phyloP scores from a whole-genome alignment of 64 coral and sea anemone genomes.

The Dendronephthya gigantea region DNA sequence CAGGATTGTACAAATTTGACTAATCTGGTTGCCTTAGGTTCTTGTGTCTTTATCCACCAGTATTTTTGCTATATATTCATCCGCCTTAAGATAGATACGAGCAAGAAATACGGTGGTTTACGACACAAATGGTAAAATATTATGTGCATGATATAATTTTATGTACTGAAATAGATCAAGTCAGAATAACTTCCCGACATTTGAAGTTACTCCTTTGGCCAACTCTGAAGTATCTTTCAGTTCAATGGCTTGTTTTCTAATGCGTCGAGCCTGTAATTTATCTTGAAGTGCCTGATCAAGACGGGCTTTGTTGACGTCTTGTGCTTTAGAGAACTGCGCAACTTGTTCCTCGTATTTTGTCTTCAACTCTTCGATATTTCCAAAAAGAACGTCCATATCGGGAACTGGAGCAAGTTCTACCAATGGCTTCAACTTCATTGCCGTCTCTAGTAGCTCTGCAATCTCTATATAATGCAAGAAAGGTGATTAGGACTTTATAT shows the following conservation, averaged over 20 bases:
- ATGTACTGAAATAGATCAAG: too few species aligned
- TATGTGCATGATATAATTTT: too few species aligned
- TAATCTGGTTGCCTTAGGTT: too few species aligned
- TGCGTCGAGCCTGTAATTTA: conserved; percentile 64
- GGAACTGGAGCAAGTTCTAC: conserved; percentile 70
- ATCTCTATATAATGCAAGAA: background rate
- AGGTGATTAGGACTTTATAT: background rate
- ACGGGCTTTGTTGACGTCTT: conserved; percentile 70
- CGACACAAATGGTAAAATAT: too few species aligned
- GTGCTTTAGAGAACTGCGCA: conserved; percentile 82
- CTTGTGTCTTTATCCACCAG: too few species aligned
- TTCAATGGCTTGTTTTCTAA: conserved; percentile 45
- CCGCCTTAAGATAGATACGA: too few species aligned
- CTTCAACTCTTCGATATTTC: conserved; percentile 84
- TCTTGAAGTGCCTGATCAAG: conserved; percentile 89
- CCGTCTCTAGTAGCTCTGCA: background rate
- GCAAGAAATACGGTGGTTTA: too few species aligned
- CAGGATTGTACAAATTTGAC: too few species aligned
- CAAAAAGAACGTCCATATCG: conserved; percentile 61
- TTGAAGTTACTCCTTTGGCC: background rate
- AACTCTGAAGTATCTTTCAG: background rate
- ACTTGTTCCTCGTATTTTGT: conserved; percentile 90
- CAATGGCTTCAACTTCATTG: conserved; percentile 30
- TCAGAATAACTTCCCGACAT: background rate
- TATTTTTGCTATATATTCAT: too few species aligned